Conservation (phyloP, 2,113 vertebrate species). For the Poicephalus gulielmi region DNA sequence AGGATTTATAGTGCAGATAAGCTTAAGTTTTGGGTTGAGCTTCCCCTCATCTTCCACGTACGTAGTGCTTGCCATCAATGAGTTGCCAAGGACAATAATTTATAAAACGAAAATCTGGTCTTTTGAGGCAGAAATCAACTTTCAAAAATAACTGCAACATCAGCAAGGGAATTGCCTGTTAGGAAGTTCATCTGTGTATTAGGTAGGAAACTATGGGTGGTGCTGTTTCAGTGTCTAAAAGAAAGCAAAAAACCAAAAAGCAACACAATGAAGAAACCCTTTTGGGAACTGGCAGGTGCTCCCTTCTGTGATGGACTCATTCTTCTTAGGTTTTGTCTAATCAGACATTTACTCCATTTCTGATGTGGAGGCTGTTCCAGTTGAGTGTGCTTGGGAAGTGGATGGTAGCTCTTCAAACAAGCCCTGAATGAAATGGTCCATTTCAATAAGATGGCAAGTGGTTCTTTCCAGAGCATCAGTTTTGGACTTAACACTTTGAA, state of each 20-base stretch:
- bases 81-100: background rate
- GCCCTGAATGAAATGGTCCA: background rate
- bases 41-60: background rate
- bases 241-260: background rate
- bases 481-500: background rate
- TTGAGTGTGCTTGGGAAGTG: background rate
- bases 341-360: background rate
- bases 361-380: background rate
- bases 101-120: background rate
- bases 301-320: background rate
- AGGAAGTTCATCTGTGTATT: background rate
- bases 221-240: background rate
- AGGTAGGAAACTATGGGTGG: background rate
- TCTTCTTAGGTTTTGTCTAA: background rate
- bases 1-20: background rate
- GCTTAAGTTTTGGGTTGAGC: background rate
- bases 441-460: background rate
- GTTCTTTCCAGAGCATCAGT: background rate
- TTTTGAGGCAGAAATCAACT: background rate
- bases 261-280: background rate
- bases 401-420: background rate
- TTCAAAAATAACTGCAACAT: background rate
- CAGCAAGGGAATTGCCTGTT: background rate
- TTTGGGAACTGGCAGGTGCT: background rate
- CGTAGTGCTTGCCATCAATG: accelerated